Conservation (phyloP, 2,888 invertebrate species). For the Limnephilus lunatus region DNA sequence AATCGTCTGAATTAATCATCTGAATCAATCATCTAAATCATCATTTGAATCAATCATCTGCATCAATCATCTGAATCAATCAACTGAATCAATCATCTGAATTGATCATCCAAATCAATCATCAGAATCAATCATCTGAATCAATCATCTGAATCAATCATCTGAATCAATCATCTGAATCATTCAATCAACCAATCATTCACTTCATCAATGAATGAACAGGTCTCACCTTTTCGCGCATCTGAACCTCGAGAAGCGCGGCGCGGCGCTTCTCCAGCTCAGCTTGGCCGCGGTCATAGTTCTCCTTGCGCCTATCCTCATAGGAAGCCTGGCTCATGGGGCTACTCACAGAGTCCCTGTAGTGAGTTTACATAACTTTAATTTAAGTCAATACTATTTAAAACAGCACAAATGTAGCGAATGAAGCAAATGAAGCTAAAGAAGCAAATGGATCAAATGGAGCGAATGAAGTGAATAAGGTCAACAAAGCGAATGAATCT, state of each 20-base stretch:
- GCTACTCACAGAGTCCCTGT: conserved; percentile 74
- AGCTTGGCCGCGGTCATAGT: conserved; percentile 98
- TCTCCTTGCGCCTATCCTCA: conserved; percentile 97
- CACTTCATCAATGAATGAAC: not conserved
- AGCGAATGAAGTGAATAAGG: too few species aligned
- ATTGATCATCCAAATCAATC: too few species aligned
- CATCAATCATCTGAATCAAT: not conserved
- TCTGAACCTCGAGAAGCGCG: conserved; percentile 91
- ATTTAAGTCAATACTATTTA: not conserved
- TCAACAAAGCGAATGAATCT: too few species aligned
- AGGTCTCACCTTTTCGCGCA: conserved; percentile 83
- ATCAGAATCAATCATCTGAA: too few species aligned
- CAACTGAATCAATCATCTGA: not conserved
- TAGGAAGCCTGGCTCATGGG: conserved; percentile 82
- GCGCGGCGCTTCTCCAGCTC: conserved; percentile 95
- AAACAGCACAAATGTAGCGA: too few species aligned
- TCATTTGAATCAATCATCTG: too few species aligned
- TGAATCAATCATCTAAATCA: too few species aligned
- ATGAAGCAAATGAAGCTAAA: too few species aligned
- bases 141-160: not conserved
- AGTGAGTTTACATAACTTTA: conserved; percentile 64
- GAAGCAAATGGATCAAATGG: too few species aligned
- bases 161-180: not conserved
- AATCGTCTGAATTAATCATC: too few species aligned
- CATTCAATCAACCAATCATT: not conserved